Percentiles rank a stretch among this genome's conserved stretches.
Conservation (phyloP, 2,888 invertebrate genomes). For the Branchipolynoe longqiensis region DNA sequence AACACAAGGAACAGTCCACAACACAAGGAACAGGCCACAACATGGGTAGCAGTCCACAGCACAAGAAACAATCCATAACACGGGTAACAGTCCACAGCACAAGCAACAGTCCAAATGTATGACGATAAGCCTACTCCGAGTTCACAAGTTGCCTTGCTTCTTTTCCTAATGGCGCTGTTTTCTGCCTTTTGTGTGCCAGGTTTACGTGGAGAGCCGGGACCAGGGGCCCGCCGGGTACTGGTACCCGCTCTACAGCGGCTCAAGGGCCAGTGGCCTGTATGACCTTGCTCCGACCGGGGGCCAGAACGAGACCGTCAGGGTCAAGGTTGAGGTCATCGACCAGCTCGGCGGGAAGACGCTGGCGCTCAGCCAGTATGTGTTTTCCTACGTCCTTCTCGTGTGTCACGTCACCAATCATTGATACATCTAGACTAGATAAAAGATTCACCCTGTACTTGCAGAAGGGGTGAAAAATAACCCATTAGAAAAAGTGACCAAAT, state of each 20-base stretch:
- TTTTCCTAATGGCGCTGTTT: not conserved
- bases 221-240: not conserved
- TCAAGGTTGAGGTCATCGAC: constrained; percentile 25
- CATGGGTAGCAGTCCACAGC: no score
- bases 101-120: no score
- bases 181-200: not conserved
- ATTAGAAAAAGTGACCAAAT: no score
- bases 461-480: no score
- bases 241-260: constrained; percentile 46
- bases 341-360: constrained; percentile 23
- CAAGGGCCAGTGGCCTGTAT: not conserved
- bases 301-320: not conserved
- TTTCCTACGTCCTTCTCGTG: no score
- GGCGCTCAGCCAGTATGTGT: constrained; percentile 15
- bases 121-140: not conserved
- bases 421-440: no score
- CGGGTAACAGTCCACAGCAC: not conserved
- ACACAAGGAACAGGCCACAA: no score
- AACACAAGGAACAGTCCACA: no score
- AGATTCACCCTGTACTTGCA: no score
- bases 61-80: no score
- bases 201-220: not conserved
- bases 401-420: no score
- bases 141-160: not conserved
- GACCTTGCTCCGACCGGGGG: constrained; percentile 4